Conservation (phyloP, 2,888 invertebrate species). For the Diaperis boleti region DNA sequence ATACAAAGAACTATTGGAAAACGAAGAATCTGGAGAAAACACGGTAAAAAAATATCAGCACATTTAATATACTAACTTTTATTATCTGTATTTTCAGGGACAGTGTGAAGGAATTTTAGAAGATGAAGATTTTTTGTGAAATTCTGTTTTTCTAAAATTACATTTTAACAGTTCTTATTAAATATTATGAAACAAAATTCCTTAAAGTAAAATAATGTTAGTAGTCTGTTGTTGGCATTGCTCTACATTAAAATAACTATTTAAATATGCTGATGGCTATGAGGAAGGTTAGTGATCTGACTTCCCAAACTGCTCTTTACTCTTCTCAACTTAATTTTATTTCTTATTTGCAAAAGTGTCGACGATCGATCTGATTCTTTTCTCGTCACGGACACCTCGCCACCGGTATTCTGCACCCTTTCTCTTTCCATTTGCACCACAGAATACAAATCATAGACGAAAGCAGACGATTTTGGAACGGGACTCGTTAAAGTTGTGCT, state of each 20-base stretch:
- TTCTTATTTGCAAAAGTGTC: slow-evolving; percentile 53
- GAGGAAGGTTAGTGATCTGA: slow-evolving; percentile 34
- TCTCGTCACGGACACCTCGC: slow-evolving; percentile 42
- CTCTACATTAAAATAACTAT: background rate
- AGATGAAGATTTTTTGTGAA: slow-evolving; percentile 5
- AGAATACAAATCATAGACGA: slow-evolving; percentile 62
- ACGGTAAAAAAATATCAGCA: slow-evolving; percentile 1
- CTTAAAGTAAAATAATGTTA: too few relatives aligned
- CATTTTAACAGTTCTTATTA: too few relatives aligned
- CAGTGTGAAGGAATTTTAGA: background rate
- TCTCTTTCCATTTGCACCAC: slow-evolving; percentile 65
- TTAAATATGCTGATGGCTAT: slow-evolving; percentile 42
- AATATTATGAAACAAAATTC: too few relatives aligned
- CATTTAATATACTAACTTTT: background rate
- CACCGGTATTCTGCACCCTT: slow-evolving; percentile 41
- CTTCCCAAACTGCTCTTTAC: slow-evolving; percentile 43
- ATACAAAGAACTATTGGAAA: slow-evolving; percentile 43
- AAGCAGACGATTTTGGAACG: slow-evolving; percentile 51
- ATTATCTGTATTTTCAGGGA: slow-evolving; percentile 3
- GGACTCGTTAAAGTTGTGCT: slow-evolving; percentile 61
- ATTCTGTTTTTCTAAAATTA: too few relatives aligned
- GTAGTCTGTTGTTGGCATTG: too few relatives aligned
- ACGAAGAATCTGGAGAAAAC: background rate
- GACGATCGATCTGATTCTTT: slow-evolving; percentile 42
- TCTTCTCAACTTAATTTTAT: slow-evolving; percentile 55